Base-by-base conservation (phyloP, 2,797 vertebrate genomes). In the Macrochelys suwanniensis region DNA sequence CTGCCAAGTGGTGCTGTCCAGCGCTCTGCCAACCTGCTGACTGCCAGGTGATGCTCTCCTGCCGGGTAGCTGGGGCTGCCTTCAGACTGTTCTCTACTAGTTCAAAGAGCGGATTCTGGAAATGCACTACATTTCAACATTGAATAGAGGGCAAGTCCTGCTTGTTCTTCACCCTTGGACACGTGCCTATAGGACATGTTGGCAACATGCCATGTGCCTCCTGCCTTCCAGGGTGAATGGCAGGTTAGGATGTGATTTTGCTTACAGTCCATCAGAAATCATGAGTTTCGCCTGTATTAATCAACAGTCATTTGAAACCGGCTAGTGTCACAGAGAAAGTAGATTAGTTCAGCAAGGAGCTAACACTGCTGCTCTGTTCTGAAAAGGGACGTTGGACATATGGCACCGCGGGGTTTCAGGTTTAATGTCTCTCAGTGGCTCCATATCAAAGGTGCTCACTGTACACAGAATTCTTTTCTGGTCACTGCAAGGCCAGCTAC, bases 1-100 rank as follows among this genome's bases (percentile, higher is more conserved):
- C 93, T 97, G 97, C 98, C 97, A 97, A 97, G 96, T 71, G 96
- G 91, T 51, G 93, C 81, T 88, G 94, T 90, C 89, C 91, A 95
- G 92, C 26, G 26, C 53, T 21, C 49, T 47, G 50, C 91, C 94
- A 96, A 94, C 95, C 94, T 95, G 95, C 92, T 0, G 53, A 78
- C 84, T 94, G 94, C 96, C 96, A 97, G 94, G 80, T 93, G 97
- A 98, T 79, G 94, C 85, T 82, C 78, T 93, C 96, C 97, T 77
- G 95, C 94, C 86, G 89, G 0, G 15, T 79, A 90, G 54, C 37
- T 5, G 0, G 28, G 2, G 71, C 92, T 90, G 53, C 94, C 95
- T 96, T 94, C 90, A 89, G 51, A 51, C 1, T 47, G 68, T 89
- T 80, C 90, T 83, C 53, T 25, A 0, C 92, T 96, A 87, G 89